Conservation (phyloP, 1,140 invertebrate species). For the Pseudobourletiella spinata region DNA sequence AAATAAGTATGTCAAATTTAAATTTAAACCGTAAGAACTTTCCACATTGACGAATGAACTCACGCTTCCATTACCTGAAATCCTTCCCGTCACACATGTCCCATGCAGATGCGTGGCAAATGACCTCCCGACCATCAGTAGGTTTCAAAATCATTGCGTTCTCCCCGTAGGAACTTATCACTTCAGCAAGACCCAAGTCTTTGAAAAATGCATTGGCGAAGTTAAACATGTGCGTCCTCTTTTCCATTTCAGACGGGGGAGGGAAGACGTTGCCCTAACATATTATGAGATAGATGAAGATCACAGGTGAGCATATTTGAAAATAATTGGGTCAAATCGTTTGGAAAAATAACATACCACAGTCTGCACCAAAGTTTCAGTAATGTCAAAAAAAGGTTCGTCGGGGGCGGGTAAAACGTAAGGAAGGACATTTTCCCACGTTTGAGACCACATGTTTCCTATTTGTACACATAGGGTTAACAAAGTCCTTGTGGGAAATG, state of each 20-base stretch:
- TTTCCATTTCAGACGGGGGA: too few relatives aligned
- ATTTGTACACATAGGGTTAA: background rate
- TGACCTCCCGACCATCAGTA: conserved; percentile 20
- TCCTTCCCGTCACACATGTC: conserved; percentile 63
- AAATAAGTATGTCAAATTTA: conserved; percentile 41
- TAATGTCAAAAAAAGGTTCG: conserved; percentile 37
- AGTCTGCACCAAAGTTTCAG: conserved; percentile 9
- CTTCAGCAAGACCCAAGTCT: conserved; percentile 3
- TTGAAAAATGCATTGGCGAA: conserved; percentile 25
- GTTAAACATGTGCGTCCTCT: conserved; percentile 1
- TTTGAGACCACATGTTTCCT: conserved; percentile 80
- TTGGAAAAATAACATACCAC: too few relatives aligned
- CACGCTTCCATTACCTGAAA: conserved; percentile 45
- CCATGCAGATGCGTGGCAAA: conserved; percentile 29
- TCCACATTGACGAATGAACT: too few relatives aligned
- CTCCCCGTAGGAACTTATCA: conserved; percentile 18
- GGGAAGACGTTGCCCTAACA: too few relatives aligned
- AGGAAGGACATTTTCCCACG: conserved; percentile 50
- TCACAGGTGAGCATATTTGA: too few relatives aligned
- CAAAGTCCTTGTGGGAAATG: background rate
- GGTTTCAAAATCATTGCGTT: conserved; percentile 26
- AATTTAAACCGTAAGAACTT: too few relatives aligned
- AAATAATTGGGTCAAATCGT: too few relatives aligned
- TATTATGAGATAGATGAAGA: too few relatives aligned
- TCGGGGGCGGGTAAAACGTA: conserved; percentile 36